A percentile compares a stretch with the other conserved stretches of the same genome.
Evolutionary conservation across 2,888 invertebrate species (phyloP).

Genomic region (Himalopsyche anomala): DNA sequence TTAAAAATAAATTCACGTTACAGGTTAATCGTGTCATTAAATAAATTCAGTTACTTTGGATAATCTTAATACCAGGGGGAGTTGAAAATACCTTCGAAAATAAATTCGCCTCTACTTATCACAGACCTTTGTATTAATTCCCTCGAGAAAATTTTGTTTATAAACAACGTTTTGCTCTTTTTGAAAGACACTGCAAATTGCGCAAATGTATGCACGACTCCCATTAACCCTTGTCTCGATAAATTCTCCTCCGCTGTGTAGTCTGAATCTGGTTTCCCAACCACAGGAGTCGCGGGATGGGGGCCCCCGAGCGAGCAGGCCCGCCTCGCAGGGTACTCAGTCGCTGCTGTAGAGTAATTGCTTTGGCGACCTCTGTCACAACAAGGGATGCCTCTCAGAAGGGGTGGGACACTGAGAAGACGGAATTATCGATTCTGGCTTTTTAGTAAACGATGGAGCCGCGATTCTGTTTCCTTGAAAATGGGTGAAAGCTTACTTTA

Average conservation of each 20-base stretch:
- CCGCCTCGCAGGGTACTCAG: neutral
- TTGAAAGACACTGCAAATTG: neutral
- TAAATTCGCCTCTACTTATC: neutral
- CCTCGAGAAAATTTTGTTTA: neutral
- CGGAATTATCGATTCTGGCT: neutral
- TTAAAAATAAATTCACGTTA: no score
- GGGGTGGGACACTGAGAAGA: neutral
- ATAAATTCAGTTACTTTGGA: no score
- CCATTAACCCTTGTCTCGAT: neutral
- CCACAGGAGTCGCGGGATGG: neutral
- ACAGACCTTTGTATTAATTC: neutral
- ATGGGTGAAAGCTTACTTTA: neutral
- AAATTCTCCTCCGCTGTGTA: neutral
- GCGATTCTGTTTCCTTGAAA: neutral
- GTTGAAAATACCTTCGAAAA: neutral
- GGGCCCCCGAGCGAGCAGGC: neutral
- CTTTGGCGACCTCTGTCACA: slow-evolving; percentile 34
- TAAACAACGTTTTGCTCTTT: neutral
- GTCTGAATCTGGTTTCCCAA: neutral
- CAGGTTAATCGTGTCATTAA: no score
- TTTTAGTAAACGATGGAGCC: neutral
- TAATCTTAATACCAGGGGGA: no score
- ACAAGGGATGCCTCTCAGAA: slow-evolving; percentile 11
- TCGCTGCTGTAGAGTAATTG: slow-evolving; percentile 26
- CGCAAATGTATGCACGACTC: slow-evolving; percentile 5